Evolutionary conservation across 2,888 invertebrate genomes (phyloP).

Genomic region (Melieria crassipennis): DNA sequence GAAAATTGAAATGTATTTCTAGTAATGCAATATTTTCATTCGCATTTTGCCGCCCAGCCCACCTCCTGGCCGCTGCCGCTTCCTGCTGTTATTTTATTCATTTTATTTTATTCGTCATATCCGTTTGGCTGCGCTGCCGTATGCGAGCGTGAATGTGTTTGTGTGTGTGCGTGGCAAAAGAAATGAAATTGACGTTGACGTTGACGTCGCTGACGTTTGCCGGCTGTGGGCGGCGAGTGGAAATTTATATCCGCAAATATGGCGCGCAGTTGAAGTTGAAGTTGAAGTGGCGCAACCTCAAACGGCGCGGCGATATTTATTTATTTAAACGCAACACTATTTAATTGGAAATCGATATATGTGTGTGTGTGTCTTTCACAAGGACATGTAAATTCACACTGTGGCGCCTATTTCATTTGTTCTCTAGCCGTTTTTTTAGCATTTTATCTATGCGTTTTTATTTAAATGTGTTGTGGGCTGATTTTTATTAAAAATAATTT

Average conservation of each 20-base stretch:
- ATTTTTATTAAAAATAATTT: no score
- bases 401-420: no score
- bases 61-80: background rate
- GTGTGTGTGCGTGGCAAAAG: background rate
- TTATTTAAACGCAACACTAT: constrained; percentile 23
- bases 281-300: constrained; percentile 21
- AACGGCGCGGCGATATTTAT: constrained; percentile 22
- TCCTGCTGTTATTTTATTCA: background rate
- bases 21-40: constrained; percentile 25
- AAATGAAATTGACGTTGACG: no score
- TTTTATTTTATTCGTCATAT: background rate
- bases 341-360: constrained; percentile 28
- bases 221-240: no score
- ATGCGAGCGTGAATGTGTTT: background rate
- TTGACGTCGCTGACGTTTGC: no score
- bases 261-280: background rate
- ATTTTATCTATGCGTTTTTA: no score
- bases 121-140: background rate
- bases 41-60: background rate
- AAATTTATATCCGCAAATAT: background rate
- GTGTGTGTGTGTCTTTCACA: background rate
- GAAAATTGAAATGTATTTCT: constrained; percentile 55
- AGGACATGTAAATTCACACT: background rate
- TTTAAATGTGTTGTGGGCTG: no score
- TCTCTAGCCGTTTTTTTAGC: no score